Evolutionary conservation across 2,113 vertebrate species (phyloP).

Genomic region (Euleptes europaea): DNA sequence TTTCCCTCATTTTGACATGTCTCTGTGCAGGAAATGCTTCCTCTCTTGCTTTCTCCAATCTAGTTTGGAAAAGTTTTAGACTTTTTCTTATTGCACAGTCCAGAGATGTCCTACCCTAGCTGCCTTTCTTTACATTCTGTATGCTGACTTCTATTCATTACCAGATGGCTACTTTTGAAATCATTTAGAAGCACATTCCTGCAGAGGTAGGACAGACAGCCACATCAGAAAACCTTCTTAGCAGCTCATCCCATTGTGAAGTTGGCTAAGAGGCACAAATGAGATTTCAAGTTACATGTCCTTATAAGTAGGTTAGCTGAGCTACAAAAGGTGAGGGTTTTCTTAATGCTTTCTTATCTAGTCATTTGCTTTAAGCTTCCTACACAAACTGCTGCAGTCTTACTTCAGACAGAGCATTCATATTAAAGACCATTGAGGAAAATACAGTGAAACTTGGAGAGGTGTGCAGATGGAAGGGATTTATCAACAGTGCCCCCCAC

Average conservation of each 20-base stretch:
- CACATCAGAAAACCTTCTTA: constrained; percentile 14
- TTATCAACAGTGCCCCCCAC: neutral
- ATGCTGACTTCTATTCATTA: neutral
- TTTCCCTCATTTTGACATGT: neutral
- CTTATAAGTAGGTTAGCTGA: constrained; percentile 8
- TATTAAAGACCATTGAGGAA: neutral
- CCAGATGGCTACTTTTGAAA: neutral
- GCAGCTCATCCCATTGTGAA: constrained; percentile 9
- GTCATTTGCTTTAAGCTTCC: constrained; percentile 32
- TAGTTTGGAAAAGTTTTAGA: neutral
- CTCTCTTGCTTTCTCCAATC: neutral
- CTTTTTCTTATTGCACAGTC: neutral
- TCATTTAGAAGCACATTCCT: constrained; percentile 7
- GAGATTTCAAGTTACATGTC: neutral
- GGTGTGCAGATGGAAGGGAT: neutral
- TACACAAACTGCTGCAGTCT: neutral
- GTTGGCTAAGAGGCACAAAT: constrained; percentile 17
- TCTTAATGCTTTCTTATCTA: constrained; percentile 7
- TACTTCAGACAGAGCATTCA: constrained; percentile 1
- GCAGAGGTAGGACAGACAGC: neutral
- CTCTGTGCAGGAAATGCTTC: neutral
- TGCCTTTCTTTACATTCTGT: neutral
- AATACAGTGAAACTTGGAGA: neutral
- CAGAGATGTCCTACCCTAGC: neutral
- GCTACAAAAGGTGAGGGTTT: constrained; percentile 6